phyloP scores from a whole-genome alignment of 2,888 invertebrate species.

The Stenodera caucasica region DNA sequence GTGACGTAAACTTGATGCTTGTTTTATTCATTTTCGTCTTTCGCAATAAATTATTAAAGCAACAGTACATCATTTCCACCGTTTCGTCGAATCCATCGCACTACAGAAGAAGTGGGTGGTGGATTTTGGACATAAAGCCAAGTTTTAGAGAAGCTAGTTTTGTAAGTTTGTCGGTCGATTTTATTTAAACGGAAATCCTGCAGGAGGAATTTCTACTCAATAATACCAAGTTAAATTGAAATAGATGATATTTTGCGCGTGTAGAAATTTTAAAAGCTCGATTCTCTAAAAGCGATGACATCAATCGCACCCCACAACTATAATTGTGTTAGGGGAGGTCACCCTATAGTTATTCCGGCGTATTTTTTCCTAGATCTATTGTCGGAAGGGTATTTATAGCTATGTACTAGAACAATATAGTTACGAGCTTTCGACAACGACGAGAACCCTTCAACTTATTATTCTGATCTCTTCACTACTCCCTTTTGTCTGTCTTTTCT shows the following conservation, averaged over 20 bases:
- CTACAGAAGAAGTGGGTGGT: too few species aligned
- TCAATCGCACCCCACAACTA: constrained; percentile 8
- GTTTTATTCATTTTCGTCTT: constrained; percentile 23
- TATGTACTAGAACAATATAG: constrained; percentile 36
- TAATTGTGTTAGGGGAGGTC: constrained; percentile 20
- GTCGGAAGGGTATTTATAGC: constrained; percentile 37
- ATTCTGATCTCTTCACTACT: constrained; percentile 35
- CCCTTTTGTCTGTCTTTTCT: constrained; percentile 24
- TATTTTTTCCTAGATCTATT: constrained; percentile 29
- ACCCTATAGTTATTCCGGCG: constrained; percentile 11
- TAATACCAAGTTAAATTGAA: constrained; percentile 40
- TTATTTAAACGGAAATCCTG: constrained; percentile 13
- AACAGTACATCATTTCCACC: constrained; percentile 7
- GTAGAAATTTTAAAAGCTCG: too few species aligned
- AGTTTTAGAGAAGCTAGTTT: constrained; percentile 6
- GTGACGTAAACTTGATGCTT: constrained; percentile 21
- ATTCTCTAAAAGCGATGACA: neutral
- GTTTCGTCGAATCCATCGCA: too few species aligned
- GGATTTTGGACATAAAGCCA: neutral
- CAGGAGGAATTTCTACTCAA: constrained; percentile 39
- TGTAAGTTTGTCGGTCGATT: neutral
- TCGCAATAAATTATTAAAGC: constrained; percentile 16
- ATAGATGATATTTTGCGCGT: constrained; percentile 36
- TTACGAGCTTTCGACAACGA: constrained; percentile 34
- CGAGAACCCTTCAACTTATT: constrained; percentile 29